phyloP scores from a whole-genome alignment of 2,888 invertebrate species.

The Seira musarum region DNA sequence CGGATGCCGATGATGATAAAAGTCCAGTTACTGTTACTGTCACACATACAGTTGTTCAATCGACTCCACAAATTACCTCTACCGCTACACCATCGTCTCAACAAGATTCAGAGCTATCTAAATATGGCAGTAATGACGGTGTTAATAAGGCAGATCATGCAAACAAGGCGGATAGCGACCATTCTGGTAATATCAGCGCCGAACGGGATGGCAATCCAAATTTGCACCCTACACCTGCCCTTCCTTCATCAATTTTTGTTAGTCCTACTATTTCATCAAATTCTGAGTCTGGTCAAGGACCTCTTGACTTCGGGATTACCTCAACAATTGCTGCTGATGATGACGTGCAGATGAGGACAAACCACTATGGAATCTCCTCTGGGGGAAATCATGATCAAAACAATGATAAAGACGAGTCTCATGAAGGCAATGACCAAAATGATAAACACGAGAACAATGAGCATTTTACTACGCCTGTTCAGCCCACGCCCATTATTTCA shows the following conservation, averaged over 20 bases:
- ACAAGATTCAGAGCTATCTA: slow-evolving; percentile 5
- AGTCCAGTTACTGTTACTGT: slow-evolving; percentile 59
- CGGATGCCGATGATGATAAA: slow-evolving; percentile 24
- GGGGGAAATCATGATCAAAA: slow-evolving; percentile 21
- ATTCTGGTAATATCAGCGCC: no score
- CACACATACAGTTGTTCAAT: slow-evolving; percentile 52
- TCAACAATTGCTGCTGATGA: slow-evolving; percentile 33
- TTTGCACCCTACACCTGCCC: slow-evolving; percentile 52
- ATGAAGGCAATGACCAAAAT: slow-evolving; percentile 42
- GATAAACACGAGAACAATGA: background rate
- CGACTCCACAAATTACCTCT: slow-evolving; percentile 39
- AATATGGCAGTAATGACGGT: slow-evolving; percentile 2
- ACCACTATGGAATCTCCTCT: slow-evolving; percentile 18
- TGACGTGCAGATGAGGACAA: slow-evolving; percentile 19
- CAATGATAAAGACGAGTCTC: slow-evolving; percentile 16
- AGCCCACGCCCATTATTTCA: slow-evolving; percentile 42
- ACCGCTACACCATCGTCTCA: slow-evolving; percentile 17
- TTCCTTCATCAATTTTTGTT: slow-evolving; percentile 30
- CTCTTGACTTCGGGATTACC: background rate
- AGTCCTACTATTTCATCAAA: slow-evolving; percentile 19
- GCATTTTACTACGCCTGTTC: slow-evolving; percentile 6
- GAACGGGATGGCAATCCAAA: slow-evolving; percentile 34
- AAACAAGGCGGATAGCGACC: no score
- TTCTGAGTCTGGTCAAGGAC: slow-evolving; percentile 26
- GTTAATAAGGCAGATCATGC: background rate